These are phyloP conservation scores for Pandemis cinnamomeana DNA, from an alignment of 2,888 invertebrate genomes.

Conservation along the genomic window DNA sequence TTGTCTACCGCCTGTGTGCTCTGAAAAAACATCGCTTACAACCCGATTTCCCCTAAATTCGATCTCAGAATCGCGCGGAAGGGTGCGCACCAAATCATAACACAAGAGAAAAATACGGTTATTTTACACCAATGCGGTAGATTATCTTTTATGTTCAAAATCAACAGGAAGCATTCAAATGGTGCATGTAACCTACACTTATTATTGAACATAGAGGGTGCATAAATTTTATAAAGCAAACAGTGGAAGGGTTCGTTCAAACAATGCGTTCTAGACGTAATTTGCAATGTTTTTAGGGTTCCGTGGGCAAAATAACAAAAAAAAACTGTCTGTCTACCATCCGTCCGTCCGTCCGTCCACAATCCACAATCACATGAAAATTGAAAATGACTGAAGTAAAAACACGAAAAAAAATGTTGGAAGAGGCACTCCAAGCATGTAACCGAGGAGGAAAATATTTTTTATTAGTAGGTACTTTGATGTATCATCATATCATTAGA, in stretches of 20 bases:
- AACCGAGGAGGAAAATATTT: too few relatives aligned
- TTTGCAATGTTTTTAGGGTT: constrained; percentile 47
- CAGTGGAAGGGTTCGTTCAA: constrained; percentile 76
- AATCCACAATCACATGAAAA: too few relatives aligned
- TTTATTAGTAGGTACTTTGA: too few relatives aligned
- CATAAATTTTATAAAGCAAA: constrained; percentile 77
- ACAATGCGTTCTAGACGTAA: constrained; percentile 61
- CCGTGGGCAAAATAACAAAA: too few relatives aligned
- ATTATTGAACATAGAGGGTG: constrained; percentile 80
- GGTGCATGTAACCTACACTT: constrained; percentile 85
- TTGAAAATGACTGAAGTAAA: too few relatives aligned
- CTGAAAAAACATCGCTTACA: constrained; percentile 18
- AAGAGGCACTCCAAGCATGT: too few relatives aligned
- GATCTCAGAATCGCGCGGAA: constrained; percentile 53
- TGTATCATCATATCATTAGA: too few relatives aligned
- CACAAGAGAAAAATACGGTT: constrained; percentile 82
- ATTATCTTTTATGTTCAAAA: constrained; percentile 83
- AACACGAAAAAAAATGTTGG: too few relatives aligned
- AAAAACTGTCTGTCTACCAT: too few relatives aligned
- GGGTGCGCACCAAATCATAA: constrained; percentile 75
- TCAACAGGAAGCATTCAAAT: constrained; percentile 84
- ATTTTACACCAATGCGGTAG: constrained; percentile 84
- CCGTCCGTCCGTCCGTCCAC: too few relatives aligned
- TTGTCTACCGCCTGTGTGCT: not conserved
- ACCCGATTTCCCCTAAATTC: constrained; percentile 14